A percentile compares a stretch with the other conserved stretches of the same genome.
Evolutionary conservation across 53 echinoderm and acorn worm species (phyloP).

Genomic region (Stichopus horrens): DNA sequence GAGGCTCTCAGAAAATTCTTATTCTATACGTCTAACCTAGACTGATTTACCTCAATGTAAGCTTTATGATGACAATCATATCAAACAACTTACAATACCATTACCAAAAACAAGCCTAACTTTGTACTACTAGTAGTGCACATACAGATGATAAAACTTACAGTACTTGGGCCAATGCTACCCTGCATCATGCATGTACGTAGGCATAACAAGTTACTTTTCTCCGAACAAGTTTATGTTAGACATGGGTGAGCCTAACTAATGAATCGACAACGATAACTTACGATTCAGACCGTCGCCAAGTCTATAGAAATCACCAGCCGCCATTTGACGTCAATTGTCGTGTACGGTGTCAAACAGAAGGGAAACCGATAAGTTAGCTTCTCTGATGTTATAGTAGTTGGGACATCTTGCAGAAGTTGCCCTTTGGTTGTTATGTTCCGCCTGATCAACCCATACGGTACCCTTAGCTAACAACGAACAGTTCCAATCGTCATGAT

Average conservation of each 20-base stretch:
- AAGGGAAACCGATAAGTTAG: not conserved
- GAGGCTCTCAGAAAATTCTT: no score
- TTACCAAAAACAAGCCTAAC: no score
- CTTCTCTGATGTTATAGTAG: not conserved
- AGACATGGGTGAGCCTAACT: no score
- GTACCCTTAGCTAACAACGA: not conserved
- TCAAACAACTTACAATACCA: no score
- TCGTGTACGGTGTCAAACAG: not conserved
- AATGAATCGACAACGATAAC: not conserved
- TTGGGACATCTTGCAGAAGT: not conserved
- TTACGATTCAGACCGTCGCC: not conserved
- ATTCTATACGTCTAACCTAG: no score
- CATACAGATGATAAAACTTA: no score
- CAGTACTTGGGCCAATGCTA: not conserved
- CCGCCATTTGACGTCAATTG: not conserved
- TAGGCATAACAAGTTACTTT: no score
- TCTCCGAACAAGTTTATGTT: no score
- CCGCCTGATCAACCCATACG: not conserved
- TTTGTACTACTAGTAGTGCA: no score
- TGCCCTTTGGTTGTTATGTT: not conserved
- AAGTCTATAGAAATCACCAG: not conserved
- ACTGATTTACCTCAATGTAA: no score
- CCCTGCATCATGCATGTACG: not conserved
- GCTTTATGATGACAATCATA: no score
- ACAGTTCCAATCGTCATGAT: not conserved